A percentile compares a stretch with the other conserved stretches of the same genome.
These are phyloP conservation scores for Mungos mungo DNA, from an alignment of 2,113 vertebrate genomes.

Conservation along the genomic window DNA sequence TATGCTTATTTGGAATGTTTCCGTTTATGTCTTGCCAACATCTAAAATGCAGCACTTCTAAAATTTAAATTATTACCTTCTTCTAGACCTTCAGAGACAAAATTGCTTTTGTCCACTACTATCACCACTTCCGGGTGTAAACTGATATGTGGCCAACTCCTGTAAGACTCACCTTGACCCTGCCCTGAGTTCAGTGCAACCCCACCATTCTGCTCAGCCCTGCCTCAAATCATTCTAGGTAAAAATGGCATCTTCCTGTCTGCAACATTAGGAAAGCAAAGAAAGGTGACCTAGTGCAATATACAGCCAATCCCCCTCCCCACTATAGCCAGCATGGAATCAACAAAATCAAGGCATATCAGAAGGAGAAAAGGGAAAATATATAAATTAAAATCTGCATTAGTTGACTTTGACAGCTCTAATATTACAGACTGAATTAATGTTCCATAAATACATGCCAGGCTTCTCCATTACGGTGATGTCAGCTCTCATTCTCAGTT, in stretches of 20 bases:
- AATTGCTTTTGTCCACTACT: not conserved
- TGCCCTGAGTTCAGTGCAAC: not conserved
- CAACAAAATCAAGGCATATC: constrained; percentile 40
- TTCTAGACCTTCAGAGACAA: not conserved
- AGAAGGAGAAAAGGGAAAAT: constrained; percentile 47
- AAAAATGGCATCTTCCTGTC: not conserved
- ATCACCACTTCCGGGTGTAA: not conserved
- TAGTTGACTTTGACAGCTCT: constrained; percentile 64
- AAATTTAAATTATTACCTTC: constrained; percentile 4
- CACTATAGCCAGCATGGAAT: not conserved
- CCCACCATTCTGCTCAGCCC: not conserved
- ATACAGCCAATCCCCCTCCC: constrained; percentile 33
- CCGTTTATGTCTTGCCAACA: not conserved
- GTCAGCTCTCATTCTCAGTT: constrained; percentile 65
- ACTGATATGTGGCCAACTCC: not conserved
- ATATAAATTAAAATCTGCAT: constrained; percentile 58
- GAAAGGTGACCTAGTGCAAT: constrained; percentile 40
- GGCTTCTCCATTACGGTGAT: constrained; percentile 69
- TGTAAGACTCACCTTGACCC: not conserved
- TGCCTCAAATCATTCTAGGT: not conserved
- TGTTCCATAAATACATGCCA: constrained; percentile 71
- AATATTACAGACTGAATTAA: constrained; percentile 75
- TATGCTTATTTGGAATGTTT: not conserved
- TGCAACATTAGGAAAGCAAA: constrained; percentile 50
- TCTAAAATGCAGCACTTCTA: not conserved